Base-by-base conservation (phyloP, 2,113 vertebrate genomes). In the Sinocyclocheilus rhinocerous region DNA sequence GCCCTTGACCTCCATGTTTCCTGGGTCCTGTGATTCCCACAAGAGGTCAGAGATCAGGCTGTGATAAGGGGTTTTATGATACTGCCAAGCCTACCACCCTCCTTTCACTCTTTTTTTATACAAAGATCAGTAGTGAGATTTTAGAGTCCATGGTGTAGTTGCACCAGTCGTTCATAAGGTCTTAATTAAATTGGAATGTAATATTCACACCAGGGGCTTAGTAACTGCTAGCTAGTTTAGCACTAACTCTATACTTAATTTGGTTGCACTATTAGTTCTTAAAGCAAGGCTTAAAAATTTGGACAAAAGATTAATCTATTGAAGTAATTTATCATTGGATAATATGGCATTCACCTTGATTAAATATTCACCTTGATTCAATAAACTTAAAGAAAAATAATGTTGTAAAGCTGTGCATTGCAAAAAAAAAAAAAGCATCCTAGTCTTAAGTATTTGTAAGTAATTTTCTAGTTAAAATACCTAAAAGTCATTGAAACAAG, bases 1-100 rank as follows among this genome's bases (percentile, higher is more conserved):
- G 83, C 86, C 81, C 42, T 91, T 90, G 90, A 93, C 92, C 90
- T 78, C 72, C 9, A 29, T 72, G 76, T 91, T 86, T 90, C 86
- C 76, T 76, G n/a, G 89, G 90, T 91, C 82, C n/a, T 81, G 84
- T 79, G 36, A 91, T 81, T 59, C 83, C 90, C 89, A 88, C 87
- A 13, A 85, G 90, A 89, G 45, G 88, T 88, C 81, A 0, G 85
- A 48, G 13, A 93, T 92, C 85, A 85, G 89, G 81, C 82, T 24
- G 42, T 3, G 75, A 22, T 92, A 94, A 92, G 91, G 36, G 36
- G 45, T 16, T 84, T 20, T 20, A 72, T 83, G 67, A 76, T 81
- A 69, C 84, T n/a, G 2, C 73, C 79, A 72, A 18, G 50, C 77
- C 70, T 81, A 48, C 63, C 4, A 10, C 83, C 18, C 63, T 55